phyloP scores from a whole-genome alignment of 2,113 vertebrate genomes.

The Amblyopsis rosae region DNA sequence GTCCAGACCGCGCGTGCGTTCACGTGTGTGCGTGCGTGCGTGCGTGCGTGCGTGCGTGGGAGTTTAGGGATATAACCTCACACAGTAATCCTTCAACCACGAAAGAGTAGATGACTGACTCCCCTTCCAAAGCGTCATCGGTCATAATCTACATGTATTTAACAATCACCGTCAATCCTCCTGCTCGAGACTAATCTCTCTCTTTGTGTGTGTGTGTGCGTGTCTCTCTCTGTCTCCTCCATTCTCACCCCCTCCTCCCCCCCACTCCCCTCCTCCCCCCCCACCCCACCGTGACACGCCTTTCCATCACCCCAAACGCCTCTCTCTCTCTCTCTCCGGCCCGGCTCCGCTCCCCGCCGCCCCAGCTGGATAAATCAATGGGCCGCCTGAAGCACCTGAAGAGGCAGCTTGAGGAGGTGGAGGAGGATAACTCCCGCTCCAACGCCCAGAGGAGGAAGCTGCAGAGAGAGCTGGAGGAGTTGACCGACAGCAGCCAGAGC shows the following conservation, averaged over 20 bases:
- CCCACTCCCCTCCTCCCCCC: too few species aligned
- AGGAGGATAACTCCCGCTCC: conserved; percentile 94
- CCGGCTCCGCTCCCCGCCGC: not conserved
- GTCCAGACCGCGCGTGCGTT: conserved; percentile 14
- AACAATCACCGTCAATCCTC: conserved; percentile 46
- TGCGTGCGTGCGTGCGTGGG: conserved; percentile 9
- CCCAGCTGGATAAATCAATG: conserved; percentile 82
- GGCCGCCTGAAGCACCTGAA: conserved; percentile 91
- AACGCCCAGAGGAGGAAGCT: conserved; percentile 93
- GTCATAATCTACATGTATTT: conserved; percentile 47
- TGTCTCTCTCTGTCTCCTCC: not conserved
- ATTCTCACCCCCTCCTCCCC: conserved; percentile 1
- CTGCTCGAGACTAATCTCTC: conserved; percentile 45
- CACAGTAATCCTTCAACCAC: conserved; percentile 32
- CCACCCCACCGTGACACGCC: not conserved
- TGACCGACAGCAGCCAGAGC: conserved; percentile 85
- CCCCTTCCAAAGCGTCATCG: conserved; percentile 51
- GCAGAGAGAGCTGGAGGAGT: conserved; percentile 93
- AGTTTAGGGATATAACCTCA: conserved; percentile 14
- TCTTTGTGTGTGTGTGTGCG: conserved; percentile 1
- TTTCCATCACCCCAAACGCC: not conserved
- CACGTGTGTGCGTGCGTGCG: not conserved
- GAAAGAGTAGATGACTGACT: conserved; percentile 32
- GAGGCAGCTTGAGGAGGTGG: conserved; percentile 94
- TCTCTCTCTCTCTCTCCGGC: conserved; percentile 9